These are phyloP conservation scores for Episyrphus balteatus DNA, from an alignment of 1,140 invertebrate species.

Conservation along the genomic window DNA sequence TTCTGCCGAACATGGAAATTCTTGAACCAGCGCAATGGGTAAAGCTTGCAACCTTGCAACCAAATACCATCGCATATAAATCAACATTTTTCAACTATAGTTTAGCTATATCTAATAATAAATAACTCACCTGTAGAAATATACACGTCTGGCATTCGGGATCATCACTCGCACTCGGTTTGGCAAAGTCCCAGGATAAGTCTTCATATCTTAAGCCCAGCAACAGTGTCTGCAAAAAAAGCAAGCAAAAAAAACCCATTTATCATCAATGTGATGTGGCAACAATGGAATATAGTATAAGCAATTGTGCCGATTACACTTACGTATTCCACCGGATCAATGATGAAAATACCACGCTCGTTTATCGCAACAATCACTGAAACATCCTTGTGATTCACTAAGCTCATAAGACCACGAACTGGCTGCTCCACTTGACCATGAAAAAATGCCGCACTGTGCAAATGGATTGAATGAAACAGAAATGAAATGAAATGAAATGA, in stretches of 20 bases:
- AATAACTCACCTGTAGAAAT: slow-evolving; percentile 52
- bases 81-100: no score
- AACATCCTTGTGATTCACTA: slow-evolving; percentile 76
- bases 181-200: slow-evolving; percentile 79
- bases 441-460: slow-evolving; percentile 70
- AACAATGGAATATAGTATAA: background rate
- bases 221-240: slow-evolving; percentile 56
- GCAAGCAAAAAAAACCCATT: background rate
- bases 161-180: slow-evolving; percentile 72
- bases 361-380: slow-evolving; percentile 82
- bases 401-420: slow-evolving; percentile 65
- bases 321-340: slow-evolving; percentile 75
- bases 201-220: slow-evolving; percentile 78
- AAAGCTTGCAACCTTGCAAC: no score
- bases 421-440: slow-evolving; percentile 85
- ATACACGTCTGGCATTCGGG: slow-evolving; percentile 80
- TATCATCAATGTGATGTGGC: background rate
- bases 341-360: slow-evolving; percentile 73
- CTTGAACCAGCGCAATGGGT: no score
- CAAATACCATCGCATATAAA: no score
- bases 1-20: no score
- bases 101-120: no score
- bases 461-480: background rate
- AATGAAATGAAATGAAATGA: background rate
- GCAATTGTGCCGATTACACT: slow-evolving; percentile 34